phyloP scores from a whole-genome alignment of 2,888 invertebrate species.

The Campaea margaritaria region DNA sequence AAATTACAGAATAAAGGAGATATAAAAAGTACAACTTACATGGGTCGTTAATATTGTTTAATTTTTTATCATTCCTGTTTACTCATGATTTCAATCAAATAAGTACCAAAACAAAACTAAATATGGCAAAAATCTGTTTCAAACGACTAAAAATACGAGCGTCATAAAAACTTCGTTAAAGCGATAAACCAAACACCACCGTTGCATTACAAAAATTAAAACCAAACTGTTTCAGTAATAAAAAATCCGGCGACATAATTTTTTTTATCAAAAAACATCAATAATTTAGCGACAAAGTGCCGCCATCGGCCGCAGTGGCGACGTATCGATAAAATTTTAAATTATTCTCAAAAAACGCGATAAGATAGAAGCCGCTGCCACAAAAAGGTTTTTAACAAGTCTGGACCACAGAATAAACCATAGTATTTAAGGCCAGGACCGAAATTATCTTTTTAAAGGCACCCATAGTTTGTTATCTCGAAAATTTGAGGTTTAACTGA shows the following conservation, averaged over 20 bases:
- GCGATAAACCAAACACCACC: background rate
- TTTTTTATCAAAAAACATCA: constrained; percentile 31
- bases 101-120: too few relatives aligned
- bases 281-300: constrained; percentile 61
- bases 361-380: constrained; percentile 34
- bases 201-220: background rate
- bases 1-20: too few relatives aligned
- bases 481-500: constrained; percentile 34
- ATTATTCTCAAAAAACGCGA: constrained; percentile 51
- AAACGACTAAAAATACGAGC: background rate
- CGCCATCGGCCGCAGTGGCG: constrained; percentile 63
- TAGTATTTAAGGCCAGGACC: background rate
- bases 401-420: background rate
- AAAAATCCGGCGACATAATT: constrained; percentile 7
- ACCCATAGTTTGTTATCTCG: constrained; percentile 31
- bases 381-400: constrained; percentile 26
- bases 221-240: constrained; percentile 2
- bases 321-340: constrained; percentile 65
- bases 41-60: too few relatives aligned
- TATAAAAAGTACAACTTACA: too few relatives aligned
- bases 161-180: background rate
- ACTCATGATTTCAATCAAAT: too few relatives aligned
- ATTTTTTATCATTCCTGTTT: too few relatives aligned
- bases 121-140: background rate
- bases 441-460: constrained; percentile 26